These are phyloP conservation scores for Fistularia tabacaria DNA, from an alignment of 2,797 vertebrate genomes.

Conservation along the genomic window DNA sequence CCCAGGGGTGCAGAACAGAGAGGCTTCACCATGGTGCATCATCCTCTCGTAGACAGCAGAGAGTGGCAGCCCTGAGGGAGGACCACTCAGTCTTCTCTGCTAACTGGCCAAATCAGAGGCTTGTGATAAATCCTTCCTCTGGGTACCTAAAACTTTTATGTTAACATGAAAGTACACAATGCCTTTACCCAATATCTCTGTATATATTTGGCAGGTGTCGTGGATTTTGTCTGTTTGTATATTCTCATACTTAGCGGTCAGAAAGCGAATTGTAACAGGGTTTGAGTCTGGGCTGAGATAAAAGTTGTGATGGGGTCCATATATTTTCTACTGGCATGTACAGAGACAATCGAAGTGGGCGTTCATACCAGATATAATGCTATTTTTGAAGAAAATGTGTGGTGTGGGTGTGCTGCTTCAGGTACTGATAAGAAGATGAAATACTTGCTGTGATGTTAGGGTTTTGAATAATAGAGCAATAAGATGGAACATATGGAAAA, in stretches of 20 bases:
- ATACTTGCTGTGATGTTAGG: conserved; percentile 9
- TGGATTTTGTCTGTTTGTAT: conserved; percentile 8
- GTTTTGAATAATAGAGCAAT: conserved; percentile 11
- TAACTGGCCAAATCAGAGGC: conserved; percentile 45
- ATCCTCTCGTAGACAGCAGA: conserved; percentile 57
- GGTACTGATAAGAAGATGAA: conserved; percentile 25
- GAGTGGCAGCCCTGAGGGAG: conserved; percentile 52
- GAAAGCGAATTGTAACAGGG: conserved; percentile 23
- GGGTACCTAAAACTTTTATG: conserved; percentile 52
- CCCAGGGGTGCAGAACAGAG: conserved; percentile 39
- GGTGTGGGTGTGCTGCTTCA: conserved; percentile 24
- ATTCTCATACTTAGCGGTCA: conserved; percentile 8
- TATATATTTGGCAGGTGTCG: conserved; percentile 23
- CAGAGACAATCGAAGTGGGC: conserved; percentile 15
- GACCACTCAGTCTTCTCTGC: conserved; percentile 41
- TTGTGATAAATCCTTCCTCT: conserved; percentile 44
- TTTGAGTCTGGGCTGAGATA: conserved; percentile 27
- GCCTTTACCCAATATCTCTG: conserved; percentile 27
- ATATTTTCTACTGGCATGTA: conserved; percentile 20
- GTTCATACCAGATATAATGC: conserved; percentile 26
- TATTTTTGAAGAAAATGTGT: conserved; percentile 2
- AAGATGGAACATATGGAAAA: neutral
- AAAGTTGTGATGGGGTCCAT: conserved; percentile 15
- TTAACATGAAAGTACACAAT: conserved; percentile 42
- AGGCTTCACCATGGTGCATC: conserved; percentile 37